These are phyloP conservation scores for Parochlus steinenii DNA, from an alignment of 2,888 invertebrate genomes.

Conservation along the genomic window DNA sequence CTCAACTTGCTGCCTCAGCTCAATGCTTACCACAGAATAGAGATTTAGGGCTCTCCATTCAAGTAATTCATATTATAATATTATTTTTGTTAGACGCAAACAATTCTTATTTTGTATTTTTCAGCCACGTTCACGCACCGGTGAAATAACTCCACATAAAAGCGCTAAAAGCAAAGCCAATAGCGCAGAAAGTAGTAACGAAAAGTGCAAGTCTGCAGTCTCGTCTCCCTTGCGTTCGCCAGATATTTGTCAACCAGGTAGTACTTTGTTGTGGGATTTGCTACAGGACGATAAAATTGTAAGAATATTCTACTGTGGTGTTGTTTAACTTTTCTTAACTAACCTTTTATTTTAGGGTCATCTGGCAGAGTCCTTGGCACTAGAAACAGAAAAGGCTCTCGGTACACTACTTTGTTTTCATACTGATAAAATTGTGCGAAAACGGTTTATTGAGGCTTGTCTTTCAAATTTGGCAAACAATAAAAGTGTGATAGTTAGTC, in stretches of 20 bases:
- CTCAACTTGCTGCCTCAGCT: slow-evolving; percentile 54
- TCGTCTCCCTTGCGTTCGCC: slow-evolving; percentile 25
- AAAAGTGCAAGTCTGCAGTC: slow-evolving; percentile 18
- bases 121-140: slow-evolving; percentile 10
- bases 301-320: slow-evolving; percentile 25
- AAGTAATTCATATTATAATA: no score
- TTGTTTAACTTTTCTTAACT: slow-evolving; percentile 6
- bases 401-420: slow-evolving; percentile 80
- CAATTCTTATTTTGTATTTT: no score
- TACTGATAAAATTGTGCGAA: slow-evolving; percentile 73
- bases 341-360: slow-evolving; percentile 40
- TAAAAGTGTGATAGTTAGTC: slow-evolving; percentile 77
- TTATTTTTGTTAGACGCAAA: no score
- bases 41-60: no score
- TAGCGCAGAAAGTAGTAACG: slow-evolving; percentile 7
- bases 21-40: slow-evolving; percentile 20
- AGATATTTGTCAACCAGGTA: slow-evolving; percentile 79
- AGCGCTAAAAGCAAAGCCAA: slow-evolving; percentile 10
- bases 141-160: slow-evolving; percentile 13
- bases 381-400: slow-evolving; percentile 87
- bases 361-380: slow-evolving; percentile 73
- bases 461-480: slow-evolving; percentile 76
- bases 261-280: slow-evolving; percentile 86
- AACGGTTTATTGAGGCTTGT: slow-evolving; percentile 91
- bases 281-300: slow-evolving; percentile 81